phyloP scores from a whole-genome alignment of 2,797 vertebrate species.

The Scolopax bukidnonensis region DNA sequence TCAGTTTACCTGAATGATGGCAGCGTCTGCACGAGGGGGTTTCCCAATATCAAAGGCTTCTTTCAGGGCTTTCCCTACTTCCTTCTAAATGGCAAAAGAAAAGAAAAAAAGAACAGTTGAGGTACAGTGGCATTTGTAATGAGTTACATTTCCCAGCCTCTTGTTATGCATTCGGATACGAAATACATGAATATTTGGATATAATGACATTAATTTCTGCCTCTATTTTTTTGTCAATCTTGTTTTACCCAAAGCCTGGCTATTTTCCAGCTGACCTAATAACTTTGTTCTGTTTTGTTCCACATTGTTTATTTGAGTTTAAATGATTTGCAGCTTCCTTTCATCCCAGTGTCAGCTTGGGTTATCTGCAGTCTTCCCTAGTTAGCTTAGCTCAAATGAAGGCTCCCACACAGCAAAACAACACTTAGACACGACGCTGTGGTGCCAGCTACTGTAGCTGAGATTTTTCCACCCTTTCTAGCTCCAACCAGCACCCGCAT shows the following conservation, averaged over 20 bases:
- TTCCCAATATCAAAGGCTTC: constrained; percentile 28
- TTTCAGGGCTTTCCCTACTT: constrained; percentile 38
- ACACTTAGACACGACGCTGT: neutral
- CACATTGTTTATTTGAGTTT: constrained; percentile 44
- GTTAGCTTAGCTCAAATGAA: constrained; percentile 47
- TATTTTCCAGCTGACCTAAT: constrained; percentile 50
- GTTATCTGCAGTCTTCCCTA: constrained; percentile 59
- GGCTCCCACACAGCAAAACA: constrained; percentile 31
- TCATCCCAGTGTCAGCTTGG: constrained; percentile 41
- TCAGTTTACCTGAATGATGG: constrained; percentile 45
- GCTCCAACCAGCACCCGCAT: neutral
- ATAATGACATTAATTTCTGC: constrained; percentile 4
- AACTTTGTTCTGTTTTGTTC: constrained; percentile 58
- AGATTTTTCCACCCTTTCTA: constrained; percentile 44
- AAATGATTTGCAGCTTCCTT: constrained; percentile 55
- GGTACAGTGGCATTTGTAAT: neutral
- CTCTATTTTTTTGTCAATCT: neutral
- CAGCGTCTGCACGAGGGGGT: neutral
- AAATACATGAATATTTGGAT: no score
- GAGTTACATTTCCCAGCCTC: neutral
- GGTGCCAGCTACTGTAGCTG: constrained; percentile 37
- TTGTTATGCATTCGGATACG: neutral
- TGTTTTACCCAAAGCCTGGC: constrained; percentile 19
- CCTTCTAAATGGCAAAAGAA: constrained; percentile 35
- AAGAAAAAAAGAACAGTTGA: neutral